Conservation (phyloP, 2,797 vertebrate species). For the Takifugu rubripes region DNA sequence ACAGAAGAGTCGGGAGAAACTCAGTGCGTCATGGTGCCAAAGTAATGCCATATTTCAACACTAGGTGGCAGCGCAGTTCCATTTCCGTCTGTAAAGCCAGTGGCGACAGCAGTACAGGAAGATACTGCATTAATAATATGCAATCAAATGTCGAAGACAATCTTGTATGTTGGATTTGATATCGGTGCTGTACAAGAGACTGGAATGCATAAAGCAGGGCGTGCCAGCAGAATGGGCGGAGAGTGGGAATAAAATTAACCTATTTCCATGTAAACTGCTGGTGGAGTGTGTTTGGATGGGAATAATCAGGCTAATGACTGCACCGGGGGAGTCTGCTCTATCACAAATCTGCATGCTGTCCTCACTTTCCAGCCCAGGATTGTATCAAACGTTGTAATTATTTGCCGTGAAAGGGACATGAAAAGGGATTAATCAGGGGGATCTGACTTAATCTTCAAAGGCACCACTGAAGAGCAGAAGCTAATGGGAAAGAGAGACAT, state of each 20-base stretch:
- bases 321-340: conserved; percentile 54
- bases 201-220: no score
- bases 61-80: neutral
- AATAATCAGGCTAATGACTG: conserved; percentile 70
- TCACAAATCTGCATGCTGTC: conserved; percentile 47
- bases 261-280: conserved; percentile 63
- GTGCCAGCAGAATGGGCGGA: conserved; percentile 10
- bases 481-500: conserved; percentile 28
- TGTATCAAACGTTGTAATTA: conserved; percentile 51
- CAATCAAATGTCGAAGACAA: conserved; percentile 2
- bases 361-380: conserved; percentile 34
- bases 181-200: no score
- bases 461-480: conserved; percentile 22
- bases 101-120: no score
- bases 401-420: conserved; percentile 52
- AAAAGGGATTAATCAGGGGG: conserved; percentile 61
- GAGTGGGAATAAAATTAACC: conserved; percentile 56
- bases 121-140: neutral
- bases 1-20: no score
- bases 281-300: conserved; percentile 53
- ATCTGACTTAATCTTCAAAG: conserved; percentile 65
- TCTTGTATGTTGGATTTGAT: neutral
- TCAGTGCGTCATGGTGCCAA: no score
- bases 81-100: neutral
- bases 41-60: neutral